Evolutionary conservation across 2,113 vertebrate genomes (phyloP), one percentile per base, ranked within the genome.

Genomic region (Papio anubis): DNA sequence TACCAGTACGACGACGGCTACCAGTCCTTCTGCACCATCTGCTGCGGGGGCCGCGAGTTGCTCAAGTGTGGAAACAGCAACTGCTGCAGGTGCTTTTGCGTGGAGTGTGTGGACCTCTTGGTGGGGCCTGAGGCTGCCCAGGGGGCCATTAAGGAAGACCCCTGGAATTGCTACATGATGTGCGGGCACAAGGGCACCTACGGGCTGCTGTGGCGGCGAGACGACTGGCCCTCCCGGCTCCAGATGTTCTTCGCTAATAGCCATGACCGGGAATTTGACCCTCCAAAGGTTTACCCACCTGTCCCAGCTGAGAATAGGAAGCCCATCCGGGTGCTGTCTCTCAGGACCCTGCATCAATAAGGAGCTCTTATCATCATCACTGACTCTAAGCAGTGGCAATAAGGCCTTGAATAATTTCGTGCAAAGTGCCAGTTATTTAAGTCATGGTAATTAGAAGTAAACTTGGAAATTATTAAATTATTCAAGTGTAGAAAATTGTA

Each of bases 31-130:
- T 99, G 99, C 98, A 99, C 99, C 52, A 99, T 99, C 98, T 99
- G 99, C 98, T 99, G 99, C 0, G 99, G 99, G 0, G 99, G 99
- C 4, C 99, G 99, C 0, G 99, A 99, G 98, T 99, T 99, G 93
- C 99, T 99, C 97, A 99, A 99, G 99, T 99, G 99, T 0, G 99
- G 99, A 80, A 99, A 99, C 99, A 99, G 99, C 98, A 99, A 99
- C 98, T 99, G 99, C 90, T 99, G 99, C 98, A 99, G 99, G 99
- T 99, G 99, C 98, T 99, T 99, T 98, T 99, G 99, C 0, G 99
- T 99, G 92, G 99, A 99, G 97, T 99, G 99, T 0, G 99, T 99
- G 97, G 99, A 99, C 97, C 99, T 99, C 94, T 98, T 99, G 90
- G 99, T 99, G 92, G 99, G 99, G 59, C 99, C 99, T 0, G 99